A percentile compares a stretch with the other conserved stretches of the same genome.
Conservation (phyloP, 2,113 vertebrate genomes). For the Cyprinodon brontotheroides region DNA sequence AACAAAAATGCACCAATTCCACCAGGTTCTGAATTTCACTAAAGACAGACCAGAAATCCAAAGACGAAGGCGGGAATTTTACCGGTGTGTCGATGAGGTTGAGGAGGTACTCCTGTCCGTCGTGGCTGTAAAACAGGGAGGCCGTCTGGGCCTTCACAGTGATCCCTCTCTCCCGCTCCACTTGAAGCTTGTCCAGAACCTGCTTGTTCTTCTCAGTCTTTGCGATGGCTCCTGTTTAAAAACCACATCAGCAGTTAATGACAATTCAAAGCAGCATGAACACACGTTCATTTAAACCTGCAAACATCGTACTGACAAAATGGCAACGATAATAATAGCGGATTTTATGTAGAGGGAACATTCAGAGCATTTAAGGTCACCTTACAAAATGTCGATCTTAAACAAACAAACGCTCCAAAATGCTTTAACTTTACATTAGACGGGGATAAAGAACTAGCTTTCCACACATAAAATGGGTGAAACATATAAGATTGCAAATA, state of each 20-base stretch:
- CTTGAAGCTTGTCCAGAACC: constrained; percentile 96
- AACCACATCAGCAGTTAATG: constrained; percentile 9
- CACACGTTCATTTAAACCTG: not conserved
- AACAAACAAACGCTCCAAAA: too few relatives aligned
- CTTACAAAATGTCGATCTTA: too few relatives aligned
- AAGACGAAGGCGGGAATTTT: constrained; percentile 40
- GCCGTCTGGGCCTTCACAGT: constrained; percentile 99
- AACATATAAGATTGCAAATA: too few relatives aligned
- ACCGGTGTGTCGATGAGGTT: constrained; percentile 99
- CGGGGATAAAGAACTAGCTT: too few relatives aligned
- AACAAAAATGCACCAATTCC: too few relatives aligned
- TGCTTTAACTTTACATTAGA: too few relatives aligned
- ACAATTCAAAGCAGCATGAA: not conserved
- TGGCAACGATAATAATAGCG: too few relatives aligned
- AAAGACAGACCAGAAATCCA: not conserved
- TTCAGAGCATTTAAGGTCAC: too few relatives aligned
- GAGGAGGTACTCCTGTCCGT: constrained; percentile 88
- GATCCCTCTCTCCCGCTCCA: constrained; percentile 96
- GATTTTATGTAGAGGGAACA: too few relatives aligned
- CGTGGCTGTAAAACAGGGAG: constrained; percentile 86
- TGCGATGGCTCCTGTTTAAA: constrained; percentile 86
- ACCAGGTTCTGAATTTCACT: not conserved
- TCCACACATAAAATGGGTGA: too few relatives aligned
- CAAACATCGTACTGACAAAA: not conserved
- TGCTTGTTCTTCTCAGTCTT: constrained; percentile 91